A percentile compares a stretch with the other conserved stretches of the same genome.
Evolutionary conservation across 2,888 invertebrate genomes (phyloP).

Genomic region (Papilio elwesi): DNA sequence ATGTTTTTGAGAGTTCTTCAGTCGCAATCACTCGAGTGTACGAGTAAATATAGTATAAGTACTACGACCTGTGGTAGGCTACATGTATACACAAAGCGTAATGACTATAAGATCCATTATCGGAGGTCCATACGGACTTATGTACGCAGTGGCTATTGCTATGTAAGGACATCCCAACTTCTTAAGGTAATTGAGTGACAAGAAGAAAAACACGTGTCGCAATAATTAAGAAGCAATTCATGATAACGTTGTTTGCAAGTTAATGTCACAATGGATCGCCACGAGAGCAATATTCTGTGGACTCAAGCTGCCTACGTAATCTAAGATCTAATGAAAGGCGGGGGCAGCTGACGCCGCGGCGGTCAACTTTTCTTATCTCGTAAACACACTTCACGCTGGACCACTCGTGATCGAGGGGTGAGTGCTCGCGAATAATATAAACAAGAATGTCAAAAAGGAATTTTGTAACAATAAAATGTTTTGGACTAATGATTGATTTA

Average conservation of each 20-base stretch:
- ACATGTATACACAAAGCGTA: no score
- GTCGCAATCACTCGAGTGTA: no score
- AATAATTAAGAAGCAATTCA: conserved; percentile 8
- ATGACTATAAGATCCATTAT: no score
- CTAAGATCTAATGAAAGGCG: conserved; percentile 59
- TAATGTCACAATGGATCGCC: conserved; percentile 20
- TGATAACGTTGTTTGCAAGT: conserved; percentile 33
- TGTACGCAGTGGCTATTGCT: no score
- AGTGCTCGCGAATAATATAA: conserved; percentile 37
- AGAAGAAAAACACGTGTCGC: neutral
- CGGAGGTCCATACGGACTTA: no score
- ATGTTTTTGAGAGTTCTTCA: no score
- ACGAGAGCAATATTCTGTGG: conserved; percentile 42
- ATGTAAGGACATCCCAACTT: neutral
- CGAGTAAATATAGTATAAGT: no score
- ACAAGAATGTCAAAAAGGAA: conserved; percentile 31
- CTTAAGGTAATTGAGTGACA: no score
- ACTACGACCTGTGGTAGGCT: no score
- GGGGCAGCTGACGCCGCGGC: conserved; percentile 69
- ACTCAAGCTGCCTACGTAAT: conserved; percentile 52
- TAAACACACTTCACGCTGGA: conserved; percentile 67
- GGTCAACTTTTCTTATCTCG: conserved; percentile 74
- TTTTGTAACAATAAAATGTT: neutral
- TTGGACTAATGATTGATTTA: no score
- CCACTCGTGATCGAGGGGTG: conserved; percentile 57